These are phyloP conservation scores for Caenorhabditis sp. DNA, from an alignment of 2,888 invertebrate species.

Conservation along the genomic window DNA sequence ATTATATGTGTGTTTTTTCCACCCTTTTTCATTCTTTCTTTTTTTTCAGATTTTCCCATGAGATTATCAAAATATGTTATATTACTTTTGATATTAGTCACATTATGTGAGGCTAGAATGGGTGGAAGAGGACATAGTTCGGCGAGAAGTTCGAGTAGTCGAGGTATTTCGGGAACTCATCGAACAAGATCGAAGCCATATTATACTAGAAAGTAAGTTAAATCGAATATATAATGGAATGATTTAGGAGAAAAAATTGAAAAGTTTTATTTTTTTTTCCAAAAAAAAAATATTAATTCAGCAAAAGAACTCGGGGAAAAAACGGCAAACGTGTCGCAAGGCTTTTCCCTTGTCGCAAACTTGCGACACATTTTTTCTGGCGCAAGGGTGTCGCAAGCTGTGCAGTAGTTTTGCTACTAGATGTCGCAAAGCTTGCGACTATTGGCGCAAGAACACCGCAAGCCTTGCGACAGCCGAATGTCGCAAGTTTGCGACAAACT, in stretches of 20 bases:
- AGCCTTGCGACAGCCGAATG: no score
- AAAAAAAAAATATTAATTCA: no score
- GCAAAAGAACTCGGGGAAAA: no score
- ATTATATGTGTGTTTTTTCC: not conserved
- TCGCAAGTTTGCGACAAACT: no score
- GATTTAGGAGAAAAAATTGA: not conserved
- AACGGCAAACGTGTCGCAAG: no score
- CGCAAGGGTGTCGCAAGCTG: no score
- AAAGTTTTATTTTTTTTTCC: no score
- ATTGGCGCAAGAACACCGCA: no score
- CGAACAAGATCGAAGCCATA: conserved; percentile 30
- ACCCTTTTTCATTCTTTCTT: not conserved
- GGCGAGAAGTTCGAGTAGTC: not conserved
- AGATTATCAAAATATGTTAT: conserved; percentile 19
- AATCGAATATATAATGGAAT: not conserved
- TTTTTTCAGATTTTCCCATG: conserved; percentile 11
- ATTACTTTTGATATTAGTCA: conserved; percentile 2
- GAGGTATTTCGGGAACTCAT: not conserved
- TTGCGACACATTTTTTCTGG: no score
- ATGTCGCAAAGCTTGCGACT: no score
- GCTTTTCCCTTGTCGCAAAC: no score
- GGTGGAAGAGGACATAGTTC: conserved; percentile 9
- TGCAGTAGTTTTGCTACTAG: no score
- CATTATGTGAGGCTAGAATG: conserved; percentile 12
- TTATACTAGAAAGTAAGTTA: conserved; percentile 36